Base-by-base conservation (phyloP, 2,797 vertebrate genomes). In the Schizopygopsis pylzovi region DNA sequence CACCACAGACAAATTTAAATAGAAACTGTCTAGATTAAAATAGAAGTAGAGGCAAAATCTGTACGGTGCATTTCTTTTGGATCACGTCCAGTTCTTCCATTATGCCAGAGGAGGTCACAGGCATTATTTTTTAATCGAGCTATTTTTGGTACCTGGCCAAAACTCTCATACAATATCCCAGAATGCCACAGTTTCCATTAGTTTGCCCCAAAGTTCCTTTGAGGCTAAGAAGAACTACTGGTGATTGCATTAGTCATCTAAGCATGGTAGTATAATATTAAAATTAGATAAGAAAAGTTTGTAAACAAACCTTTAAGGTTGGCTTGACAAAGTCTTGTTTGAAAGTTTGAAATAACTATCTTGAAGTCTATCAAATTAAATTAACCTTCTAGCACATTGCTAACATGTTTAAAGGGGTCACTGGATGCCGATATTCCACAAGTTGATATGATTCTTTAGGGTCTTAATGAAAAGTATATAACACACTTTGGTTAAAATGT, bases 201-300 rank as follows among this genome's bases (percentile, higher is more conserved):
- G 59, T 86, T 68, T 56, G 16, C n/a, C 41, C 76, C 37, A 76
- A 68, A 68, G 73, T 52, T 41, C 15, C 45, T 16, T n/a, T 54
- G 65, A 85, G 78, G 56, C 61, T 37, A 61, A 76, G 59, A 37
- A 68, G 56, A 43, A 73, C 33, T 39, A 20, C 52, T 75, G n/a
- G 70, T 16, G 5, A 86, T 45, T 82, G 8, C 71, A 86, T 86
- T 75, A 75, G 70, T 81, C 59, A 63, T 63, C 25, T 13, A 63
- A 15, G 61, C 61, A 28, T 2, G 25, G 25, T 15, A 5, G 13
- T 13, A 63, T 63, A 15, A 2, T 28, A 63, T 63, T 28, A 15
- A 15, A 63, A 28, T 28, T 28, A 63, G 13, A 63, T 28, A 25
- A 15, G 2, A 15, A 15, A 63, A 2, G 12, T 63, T 63, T 0